Base-by-base conservation (phyloP, 2,797 vertebrate species). In the Pangasius larnaudii region DNA sequence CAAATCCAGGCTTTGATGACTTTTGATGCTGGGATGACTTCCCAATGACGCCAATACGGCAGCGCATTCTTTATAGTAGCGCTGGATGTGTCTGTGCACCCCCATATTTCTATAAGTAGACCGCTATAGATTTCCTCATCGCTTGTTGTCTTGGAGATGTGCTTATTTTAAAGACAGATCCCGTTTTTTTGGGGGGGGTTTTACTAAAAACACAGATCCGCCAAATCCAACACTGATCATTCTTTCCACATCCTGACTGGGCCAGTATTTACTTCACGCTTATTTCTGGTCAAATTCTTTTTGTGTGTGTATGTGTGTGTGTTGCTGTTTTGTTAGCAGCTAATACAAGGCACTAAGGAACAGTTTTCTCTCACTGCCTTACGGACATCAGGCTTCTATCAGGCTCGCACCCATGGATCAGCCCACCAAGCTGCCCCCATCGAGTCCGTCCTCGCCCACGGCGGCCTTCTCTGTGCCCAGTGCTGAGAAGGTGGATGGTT, bases 401-500 rank as follows among this genome's bases (percentile, higher is more conserved):
- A 88, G 85, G 87, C 91, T 91, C 90, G 88, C 91, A 91, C 91
- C 85, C 90, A 96, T 96, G 95, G 95, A 96, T 94, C 96, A 95
- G 87, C 91, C 91, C 84, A 96, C 96, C 90, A 98, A 97, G 94
- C 95, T 98, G 89, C 97, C 97, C 30, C 97, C 97, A 1, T 96
- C 97, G 91, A 97, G 97, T 92, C 98, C 97, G n/a, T 98, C 97
- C 39, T 98, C 98, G 33, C 97, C 98, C 0, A 96, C 95, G 90
- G 96, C 96, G 79, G 97, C 97, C 92, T 96, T 98, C 91, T 98
- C 97, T 24, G 97, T 98, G 85, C 97, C 97, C 19, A 97, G 97
- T 4, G 97, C 97, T 0, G 98, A 98, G 93, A 98, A 98, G 91
- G 97, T 98, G 93, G 98, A 98, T 1, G 98, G 98, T 88, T 98